A percentile compares a stretch with the other conserved stretches of the same genome.
phyloP scores from a whole-genome alignment of 2,113 vertebrate genomes.

The Phyllopteryx taeniolatus region DNA sequence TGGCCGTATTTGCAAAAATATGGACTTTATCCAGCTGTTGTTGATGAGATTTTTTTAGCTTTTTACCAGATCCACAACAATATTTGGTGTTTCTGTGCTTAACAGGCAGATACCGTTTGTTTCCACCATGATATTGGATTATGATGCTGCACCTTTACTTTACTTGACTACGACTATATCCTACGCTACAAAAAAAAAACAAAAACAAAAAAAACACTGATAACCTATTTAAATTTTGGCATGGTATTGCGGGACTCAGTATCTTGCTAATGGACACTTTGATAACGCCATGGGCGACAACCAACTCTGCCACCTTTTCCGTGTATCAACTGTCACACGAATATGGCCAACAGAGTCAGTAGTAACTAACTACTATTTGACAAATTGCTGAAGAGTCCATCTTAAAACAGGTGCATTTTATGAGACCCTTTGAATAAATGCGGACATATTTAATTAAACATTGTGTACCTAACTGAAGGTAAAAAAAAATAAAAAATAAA shows the following conservation, averaged over 20 bases:
- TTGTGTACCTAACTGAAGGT: neutral
- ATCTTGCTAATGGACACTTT: neutral
- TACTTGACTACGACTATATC: too few species aligned
- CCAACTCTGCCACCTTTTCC: neutral
- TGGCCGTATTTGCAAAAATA: neutral
- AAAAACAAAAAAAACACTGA: too few species aligned
- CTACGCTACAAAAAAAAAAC: too few species aligned
- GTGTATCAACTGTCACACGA: neutral
- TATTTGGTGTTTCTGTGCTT: too few species aligned
- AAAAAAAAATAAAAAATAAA: neutral
- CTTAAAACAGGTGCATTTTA: neutral
- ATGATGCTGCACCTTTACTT: too few species aligned
- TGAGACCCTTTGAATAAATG: too few species aligned
- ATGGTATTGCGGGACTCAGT: neutral
- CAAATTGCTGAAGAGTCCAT: neutral
- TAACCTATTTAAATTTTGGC: too few species aligned
- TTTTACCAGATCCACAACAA: neutral
- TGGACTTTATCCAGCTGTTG: neutral
- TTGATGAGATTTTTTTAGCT: neutral
- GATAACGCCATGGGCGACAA: neutral
- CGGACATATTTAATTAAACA: neutral
- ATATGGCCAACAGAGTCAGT: too few species aligned
- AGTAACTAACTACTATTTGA: neutral
- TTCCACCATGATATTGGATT: too few species aligned
- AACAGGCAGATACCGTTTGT: too few species aligned